Evolutionary conservation across 2,888 invertebrate genomes (phyloP), one percentile per base, ranked within the genome.

Genomic region (Andricus quercusramuli): DNA sequence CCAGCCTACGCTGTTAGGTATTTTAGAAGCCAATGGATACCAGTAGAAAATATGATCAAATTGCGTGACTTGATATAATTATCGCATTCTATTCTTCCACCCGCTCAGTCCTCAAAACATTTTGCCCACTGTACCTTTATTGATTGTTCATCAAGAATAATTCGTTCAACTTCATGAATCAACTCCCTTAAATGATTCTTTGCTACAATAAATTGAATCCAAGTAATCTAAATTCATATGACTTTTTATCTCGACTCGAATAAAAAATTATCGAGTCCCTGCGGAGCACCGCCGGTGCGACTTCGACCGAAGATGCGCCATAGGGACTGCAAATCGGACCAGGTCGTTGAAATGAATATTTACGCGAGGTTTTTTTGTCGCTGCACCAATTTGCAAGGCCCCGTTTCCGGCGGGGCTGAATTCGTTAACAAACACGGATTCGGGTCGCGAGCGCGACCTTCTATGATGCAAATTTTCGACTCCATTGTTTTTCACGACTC

Each of bases 391-490:
- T 89, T 87, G 86, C 86, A 84, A 88, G 82, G 84, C 82, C 62
- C 8, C 79, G 78, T 80, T 83, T 83, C 85, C 85, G 85, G 83
- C 65, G 83, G 44, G 65, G 68, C 29, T 51, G 51, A 74, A 85
- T 84, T 82, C 85, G 85, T 79, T 74, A 74, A 74, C 20, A 74
- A 51, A 76, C 81, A 79, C 68, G 76, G 76, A 82, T 82, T 83
- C 78, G 85, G 83, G 82, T 83, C 85, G 80, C 83, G 78, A 86
- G 86, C 84, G 85, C 79, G 85, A 84, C 83, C 85, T 79, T 82
- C 85, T 88, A 84, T 87, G 82, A 90, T 90, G 90, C 88, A 89
- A 90, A 91, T 89, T 84, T 81, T 51, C 74, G 76, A 79, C 64
- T 81, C 80, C 85, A 89, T 90, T 90, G 89, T 89, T 86, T 82